Evolutionary conservation across 2,113 vertebrate species (phyloP).

Genomic region (Lipotes vexillifer): DNA sequence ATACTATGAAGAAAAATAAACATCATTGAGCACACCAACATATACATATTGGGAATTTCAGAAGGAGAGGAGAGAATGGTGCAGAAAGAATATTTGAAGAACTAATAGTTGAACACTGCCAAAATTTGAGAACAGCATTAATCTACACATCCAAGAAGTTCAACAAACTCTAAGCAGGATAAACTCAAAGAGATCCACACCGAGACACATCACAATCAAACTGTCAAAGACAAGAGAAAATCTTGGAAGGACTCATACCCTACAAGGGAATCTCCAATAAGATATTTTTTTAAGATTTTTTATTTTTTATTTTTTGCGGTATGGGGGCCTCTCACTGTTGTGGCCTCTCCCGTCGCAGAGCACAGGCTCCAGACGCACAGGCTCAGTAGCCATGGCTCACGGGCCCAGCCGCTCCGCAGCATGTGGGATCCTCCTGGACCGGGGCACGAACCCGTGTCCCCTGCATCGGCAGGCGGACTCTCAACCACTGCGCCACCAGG

Average conservation of each 20-base stretch:
- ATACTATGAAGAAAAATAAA: neutral
- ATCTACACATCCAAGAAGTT: neutral
- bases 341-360: too few relatives aligned
- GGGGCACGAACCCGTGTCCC: too few relatives aligned
- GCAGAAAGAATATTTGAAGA: neutral
- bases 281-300: too few relatives aligned
- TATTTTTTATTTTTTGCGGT: too few relatives aligned
- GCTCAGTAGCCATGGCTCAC: too few relatives aligned
- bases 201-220: neutral
- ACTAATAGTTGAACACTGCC: neutral
- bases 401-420: too few relatives aligned
- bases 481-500: too few relatives aligned
- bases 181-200: neutral
- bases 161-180: neutral
- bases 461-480: too few relatives aligned
- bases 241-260: neutral
- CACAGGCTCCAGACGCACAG: too few relatives aligned
- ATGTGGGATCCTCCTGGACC: rapidly evolving
- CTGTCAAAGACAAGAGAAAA: neutral
- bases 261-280: neutral
- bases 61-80: neutral
- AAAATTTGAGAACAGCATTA: neutral
- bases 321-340: too few relatives aligned
- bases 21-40: neutral
- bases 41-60: neutral